Conservation (phyloP, 1,140 invertebrate genomes). For the Orchesella cincta region DNA sequence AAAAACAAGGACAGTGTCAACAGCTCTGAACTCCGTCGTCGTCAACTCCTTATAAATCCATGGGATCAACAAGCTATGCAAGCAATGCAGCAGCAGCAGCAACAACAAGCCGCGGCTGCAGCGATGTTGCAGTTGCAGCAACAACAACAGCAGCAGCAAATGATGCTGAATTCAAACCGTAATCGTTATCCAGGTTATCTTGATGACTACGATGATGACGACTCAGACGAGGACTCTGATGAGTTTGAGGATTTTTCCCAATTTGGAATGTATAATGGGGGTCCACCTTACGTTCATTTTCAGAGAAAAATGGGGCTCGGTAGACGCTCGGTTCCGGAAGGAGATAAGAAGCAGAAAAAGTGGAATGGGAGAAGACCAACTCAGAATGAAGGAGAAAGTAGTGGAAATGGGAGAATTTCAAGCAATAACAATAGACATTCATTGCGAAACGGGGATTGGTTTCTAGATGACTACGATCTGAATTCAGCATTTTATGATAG, state of each 20-base stretch:
- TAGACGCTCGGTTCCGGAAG: neutral
- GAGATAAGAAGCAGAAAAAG: neutral
- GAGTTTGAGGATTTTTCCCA: neutral
- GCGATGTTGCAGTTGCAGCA: neutral
- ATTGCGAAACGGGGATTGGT: neutral
- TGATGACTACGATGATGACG: conserved; percentile 11
- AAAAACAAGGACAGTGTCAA: too few species aligned
- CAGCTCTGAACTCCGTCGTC: neutral
- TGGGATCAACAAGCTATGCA: neutral
- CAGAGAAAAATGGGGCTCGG: neutral
- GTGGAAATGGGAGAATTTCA: neutral
- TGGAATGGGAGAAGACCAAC: neutral
- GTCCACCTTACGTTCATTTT: neutral
- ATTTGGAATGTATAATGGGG: conserved; percentile 12
- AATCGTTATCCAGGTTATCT: too few species aligned
- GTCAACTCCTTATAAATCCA: conserved; percentile 13
- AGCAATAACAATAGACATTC: neutral
- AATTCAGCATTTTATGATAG: conserved; percentile 4
- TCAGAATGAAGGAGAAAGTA: neutral
- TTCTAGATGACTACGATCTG: conserved; percentile 16
- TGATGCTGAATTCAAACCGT: conserved; percentile 8
- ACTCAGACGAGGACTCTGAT: conserved; percentile 16
- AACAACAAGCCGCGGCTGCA: conserved; percentile 1
- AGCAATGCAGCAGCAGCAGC: neutral
- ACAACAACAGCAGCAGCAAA: conserved; percentile 6